A percentile compares a stretch with the other conserved stretches of the same genome.
phyloP scores from a whole-genome alignment of 1,140 invertebrate genomes.

The Caenorhabditis briggsae region DNA sequence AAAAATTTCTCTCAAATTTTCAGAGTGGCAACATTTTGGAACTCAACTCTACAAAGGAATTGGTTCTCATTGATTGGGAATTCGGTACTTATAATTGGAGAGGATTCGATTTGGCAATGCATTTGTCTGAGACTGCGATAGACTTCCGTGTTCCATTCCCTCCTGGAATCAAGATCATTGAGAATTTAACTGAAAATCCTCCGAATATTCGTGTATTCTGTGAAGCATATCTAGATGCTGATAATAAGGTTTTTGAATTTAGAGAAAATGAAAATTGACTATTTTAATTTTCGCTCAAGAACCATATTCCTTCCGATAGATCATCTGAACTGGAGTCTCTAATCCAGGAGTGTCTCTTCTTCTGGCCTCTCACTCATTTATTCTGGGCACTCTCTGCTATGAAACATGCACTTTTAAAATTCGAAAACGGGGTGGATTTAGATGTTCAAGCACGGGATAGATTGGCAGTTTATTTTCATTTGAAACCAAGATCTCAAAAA shows the following conservation, averaged over 20 bases:
- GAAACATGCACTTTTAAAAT: slow-evolving; percentile 1
- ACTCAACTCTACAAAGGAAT: background rate
- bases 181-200: background rate
- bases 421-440: slow-evolving; percentile 1
- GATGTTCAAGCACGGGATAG: background rate
- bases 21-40: background rate
- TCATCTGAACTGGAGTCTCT: background rate
- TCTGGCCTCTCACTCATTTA: background rate
- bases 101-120: slow-evolving; percentile 46
- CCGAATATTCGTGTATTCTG: slow-evolving; percentile 25
- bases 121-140: slow-evolving; percentile 1
- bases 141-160: slow-evolving; percentile 1
- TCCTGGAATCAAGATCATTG: background rate
- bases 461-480: slow-evolving; percentile 14
- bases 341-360: background rate
- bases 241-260: background rate
- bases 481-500: background rate
- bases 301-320: background rate
- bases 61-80: slow-evolving; percentile 30
- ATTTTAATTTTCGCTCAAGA: background rate
- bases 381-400: slow-evolving; percentile 6
- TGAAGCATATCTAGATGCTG: slow-evolving; percentile 36
- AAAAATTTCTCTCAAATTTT: background rate
- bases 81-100: slow-evolving; percentile 27
- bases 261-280: background rate